These are phyloP conservation scores for Siphamia tubifer DNA, from an alignment of 2,113 vertebrate species.

Conservation along the genomic window DNA sequence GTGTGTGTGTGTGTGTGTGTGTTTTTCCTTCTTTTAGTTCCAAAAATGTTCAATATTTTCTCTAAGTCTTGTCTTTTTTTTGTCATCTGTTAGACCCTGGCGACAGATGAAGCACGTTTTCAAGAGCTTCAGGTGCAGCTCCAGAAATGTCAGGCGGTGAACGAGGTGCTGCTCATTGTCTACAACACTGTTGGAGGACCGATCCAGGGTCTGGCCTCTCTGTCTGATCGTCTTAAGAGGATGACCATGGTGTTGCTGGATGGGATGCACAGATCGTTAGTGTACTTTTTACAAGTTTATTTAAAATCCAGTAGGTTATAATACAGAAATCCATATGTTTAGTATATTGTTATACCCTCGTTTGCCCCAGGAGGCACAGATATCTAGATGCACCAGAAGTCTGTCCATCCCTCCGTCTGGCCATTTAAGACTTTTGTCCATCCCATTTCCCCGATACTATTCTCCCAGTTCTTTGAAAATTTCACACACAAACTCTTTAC, in stretches of 20 bases:
- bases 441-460: too few relatives aligned
- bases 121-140: constrained; percentile 86
- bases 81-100: constrained; percentile 86
- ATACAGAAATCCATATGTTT: too few relatives aligned
- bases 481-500: too few relatives aligned
- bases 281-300: constrained; percentile 11
- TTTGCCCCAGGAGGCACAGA: too few relatives aligned
- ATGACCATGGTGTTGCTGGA: constrained; percentile 87
- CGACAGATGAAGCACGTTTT: constrained; percentile 88
- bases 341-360: too few relatives aligned
- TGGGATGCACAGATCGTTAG: constrained; percentile 89
- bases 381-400: too few relatives aligned
- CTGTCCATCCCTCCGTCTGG: too few relatives aligned
- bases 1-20: not conserved
- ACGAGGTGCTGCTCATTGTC: constrained; percentile 88
- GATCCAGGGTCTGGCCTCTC: constrained; percentile 79
- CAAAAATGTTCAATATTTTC: not conserved
- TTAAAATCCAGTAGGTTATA: too few relatives aligned
- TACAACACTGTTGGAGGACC: constrained; percentile 84
- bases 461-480: too few relatives aligned
- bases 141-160: constrained; percentile 82
- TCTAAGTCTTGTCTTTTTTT: not conserved
- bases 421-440: too few relatives aligned
- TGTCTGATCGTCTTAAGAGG: constrained; percentile 85
- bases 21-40: not conserved